Base-by-base conservation (phyloP, 2,888 invertebrate genomes). In the Lasioglossum vierecki region DNA sequence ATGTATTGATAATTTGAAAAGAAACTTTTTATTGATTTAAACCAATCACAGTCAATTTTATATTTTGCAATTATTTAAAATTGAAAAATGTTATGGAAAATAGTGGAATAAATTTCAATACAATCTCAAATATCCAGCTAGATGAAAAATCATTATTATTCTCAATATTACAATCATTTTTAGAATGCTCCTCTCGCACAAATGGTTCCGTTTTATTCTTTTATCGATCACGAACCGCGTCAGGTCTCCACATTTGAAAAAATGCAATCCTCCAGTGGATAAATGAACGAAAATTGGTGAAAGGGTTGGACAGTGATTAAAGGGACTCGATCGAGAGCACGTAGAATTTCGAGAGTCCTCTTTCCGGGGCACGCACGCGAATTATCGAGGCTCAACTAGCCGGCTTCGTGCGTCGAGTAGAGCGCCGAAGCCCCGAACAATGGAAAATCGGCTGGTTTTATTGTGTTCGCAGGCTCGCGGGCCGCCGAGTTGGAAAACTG, bases 361-460 rank as follows among this genome's bases (percentile, higher is more conserved):
- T 66, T 26, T 35, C 66, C 60, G 39, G 49, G 44, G 41, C 46
- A 44, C 76, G 30, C 74, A 49, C 15, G 30, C 68, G 49, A 53
- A 35, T 30, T 22, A 70, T 66, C 66, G 35, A 71, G 66, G 49
- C 72, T 68, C 73, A 66, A 66, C 66, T 66, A 22, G 53, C 70
- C 46, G 22, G 70, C 74, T 82, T 66, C 66, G 66, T 35, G 60
- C 6, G 60, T 75, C 49, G 39, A 15, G 26, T 57, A 1, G 1
- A 6, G 5, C 15, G 3, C 60, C 60, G 71, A 4, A 30, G 53
- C 53, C 60, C 49, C 9, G 71, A 73, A 82, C 82, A 79, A 71
- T 68, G 60, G 49, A 15, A 41, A 79, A 72, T n/a, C 30, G 71
- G 41, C 72, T 15, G 72, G 70, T 63, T 82, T 82, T 70, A 80